Evolutionary conservation across 2,888 invertebrate species (phyloP), one percentile per base, ranked within the genome.

Genomic region (Coelogynopora nodosa): DNA sequence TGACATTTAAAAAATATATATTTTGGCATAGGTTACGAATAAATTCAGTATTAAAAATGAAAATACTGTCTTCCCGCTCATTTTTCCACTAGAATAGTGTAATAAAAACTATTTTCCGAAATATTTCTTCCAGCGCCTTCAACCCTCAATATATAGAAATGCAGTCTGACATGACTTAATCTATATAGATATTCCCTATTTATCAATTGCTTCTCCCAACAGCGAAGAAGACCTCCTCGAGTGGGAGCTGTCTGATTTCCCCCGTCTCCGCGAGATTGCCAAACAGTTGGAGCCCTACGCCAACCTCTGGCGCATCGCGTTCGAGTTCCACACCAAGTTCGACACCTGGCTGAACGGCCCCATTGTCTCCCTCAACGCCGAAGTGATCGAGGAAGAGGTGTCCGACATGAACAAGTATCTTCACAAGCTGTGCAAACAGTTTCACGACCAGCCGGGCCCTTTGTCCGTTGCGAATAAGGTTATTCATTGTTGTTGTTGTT

Each of bases 391-490:
- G 0, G 96, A 95, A 86, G 95, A 96, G 90, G 95, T 97, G 23
- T 96, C 96, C 88, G 94, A 93, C 82, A 95, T 95, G 94, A 96
- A 95, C 95, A 93, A 93, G 87, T 93, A 93, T 0, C 92, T 97
- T 90, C 95, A 95, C 92, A 96, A 96, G 91, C 93, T 98, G 30
- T 94, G 95, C 28, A 95, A 96, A 90, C 94, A 94, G 88, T 93
- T 98, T 89, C 94, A 94, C 89, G 96, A 96, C 90, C 95, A 95
- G 92, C 95, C 96, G 0, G 95, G 96, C 0, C 96, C 97, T 0
- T 95, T 87, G 13, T 89, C 90, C 85, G 90, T 92, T 31, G 91
- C 92, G 30, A 91, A 91, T 88, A 90, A 90, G 87, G 90, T 91
- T n/a, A n/a, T n/a, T n/a, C n/a, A n/a, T n/a, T n/a, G n/a, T n/a